A percentile compares a stretch with the other conserved stretches of the same genome.
Conservation (phyloP, 2,888 invertebrate species). For the Lasioglossum malachurum region DNA sequence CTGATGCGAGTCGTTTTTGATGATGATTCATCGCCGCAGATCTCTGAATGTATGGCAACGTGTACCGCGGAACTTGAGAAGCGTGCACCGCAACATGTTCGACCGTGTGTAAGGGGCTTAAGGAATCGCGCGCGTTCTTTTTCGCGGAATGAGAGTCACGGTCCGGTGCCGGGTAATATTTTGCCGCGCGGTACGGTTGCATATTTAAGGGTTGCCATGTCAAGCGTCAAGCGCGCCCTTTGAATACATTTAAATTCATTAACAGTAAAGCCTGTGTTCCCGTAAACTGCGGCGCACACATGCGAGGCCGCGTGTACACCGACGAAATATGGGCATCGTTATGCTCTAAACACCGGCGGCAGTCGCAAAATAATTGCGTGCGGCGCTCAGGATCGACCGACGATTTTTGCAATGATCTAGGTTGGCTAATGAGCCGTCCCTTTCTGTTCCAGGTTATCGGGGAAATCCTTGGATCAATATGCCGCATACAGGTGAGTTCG, state of each 20-base stretch:
- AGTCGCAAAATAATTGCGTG: slow-evolving; percentile 40
- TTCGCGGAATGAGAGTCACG: slow-evolving; percentile 75
- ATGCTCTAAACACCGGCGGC: slow-evolving; percentile 26
- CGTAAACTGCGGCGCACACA: slow-evolving; percentile 49
- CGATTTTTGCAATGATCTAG: slow-evolving; percentile 37
- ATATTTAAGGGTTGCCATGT: slow-evolving; percentile 84
- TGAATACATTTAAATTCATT: slow-evolving; percentile 85
- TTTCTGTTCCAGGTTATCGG: slow-evolving; percentile 74
- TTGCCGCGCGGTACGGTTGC: slow-evolving; percentile 79
- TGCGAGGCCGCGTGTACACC: slow-evolving; percentile 12
- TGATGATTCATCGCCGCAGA: not conserved
- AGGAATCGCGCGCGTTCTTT: slow-evolving; percentile 28
- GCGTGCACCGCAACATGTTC: not conserved
- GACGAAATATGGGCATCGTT: slow-evolving; percentile 35
- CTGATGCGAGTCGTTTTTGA: too few relatives aligned
- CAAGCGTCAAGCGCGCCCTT: slow-evolving; percentile 83
- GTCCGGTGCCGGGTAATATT: slow-evolving; percentile 76
- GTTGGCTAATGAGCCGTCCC: slow-evolving; percentile 39
- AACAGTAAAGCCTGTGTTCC: slow-evolving; percentile 72
- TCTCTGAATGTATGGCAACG: not conserved
- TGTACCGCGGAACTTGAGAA: not conserved
- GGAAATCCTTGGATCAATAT: slow-evolving; percentile 69
- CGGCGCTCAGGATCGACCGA: slow-evolving; percentile 18
- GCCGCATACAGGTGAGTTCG: slow-evolving; percentile 80
- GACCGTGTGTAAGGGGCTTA: not conserved